These are phyloP conservation scores for Tipula helvola DNA, from an alignment of 2,888 invertebrate genomes.

Conservation along the genomic window DNA sequence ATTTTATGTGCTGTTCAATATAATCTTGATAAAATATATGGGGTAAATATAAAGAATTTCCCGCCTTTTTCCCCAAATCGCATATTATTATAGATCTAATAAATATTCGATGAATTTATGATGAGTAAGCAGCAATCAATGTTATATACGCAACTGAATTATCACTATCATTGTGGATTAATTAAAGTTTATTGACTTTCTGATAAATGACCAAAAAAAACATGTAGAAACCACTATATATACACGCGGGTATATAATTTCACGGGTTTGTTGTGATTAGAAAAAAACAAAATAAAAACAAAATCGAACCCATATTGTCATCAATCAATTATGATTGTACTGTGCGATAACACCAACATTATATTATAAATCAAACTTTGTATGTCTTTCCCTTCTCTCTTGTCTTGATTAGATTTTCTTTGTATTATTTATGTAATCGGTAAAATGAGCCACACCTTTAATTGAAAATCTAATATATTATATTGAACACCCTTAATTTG, in stretches of 20 bases:
- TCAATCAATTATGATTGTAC: neutral
- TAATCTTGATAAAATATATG: neutral
- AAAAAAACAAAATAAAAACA: neutral
- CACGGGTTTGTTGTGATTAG: neutral
- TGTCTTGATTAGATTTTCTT: slow-evolving; percentile 1
- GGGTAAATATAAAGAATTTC: neutral
- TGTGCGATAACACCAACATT: neutral
- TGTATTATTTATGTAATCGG: neutral
- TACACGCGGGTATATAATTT: neutral
- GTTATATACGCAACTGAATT: neutral
- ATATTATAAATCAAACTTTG: neutral
- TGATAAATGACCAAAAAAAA: neutral
- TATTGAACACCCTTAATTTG: neutral
- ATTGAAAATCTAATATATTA: neutral
- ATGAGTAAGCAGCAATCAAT: neutral
- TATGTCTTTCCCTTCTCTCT: neutral
- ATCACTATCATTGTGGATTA: neutral
- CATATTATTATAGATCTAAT: neutral
- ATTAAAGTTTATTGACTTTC: neutral
- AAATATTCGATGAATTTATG: neutral
- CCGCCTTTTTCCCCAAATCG: neutral
- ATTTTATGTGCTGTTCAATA: neutral
- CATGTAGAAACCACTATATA: neutral
- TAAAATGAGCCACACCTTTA: neutral
- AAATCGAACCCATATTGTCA: neutral